Evolutionary conservation across 2,888 invertebrate genomes (phyloP), one percentile per base, ranked within the genome.

Genomic region (Trichopria drosophilae): DNA sequence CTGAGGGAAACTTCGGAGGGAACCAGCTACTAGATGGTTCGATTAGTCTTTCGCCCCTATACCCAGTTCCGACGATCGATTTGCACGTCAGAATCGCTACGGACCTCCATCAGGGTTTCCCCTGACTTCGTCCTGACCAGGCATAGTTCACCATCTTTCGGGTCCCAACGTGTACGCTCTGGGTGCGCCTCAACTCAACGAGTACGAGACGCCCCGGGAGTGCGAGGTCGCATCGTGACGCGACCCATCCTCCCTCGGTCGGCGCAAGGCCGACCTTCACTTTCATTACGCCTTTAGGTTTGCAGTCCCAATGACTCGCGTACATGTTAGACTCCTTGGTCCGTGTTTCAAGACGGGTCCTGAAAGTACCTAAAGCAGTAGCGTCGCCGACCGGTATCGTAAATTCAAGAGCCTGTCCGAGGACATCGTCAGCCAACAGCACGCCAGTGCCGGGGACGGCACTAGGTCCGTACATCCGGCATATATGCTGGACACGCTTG

Each of bases 321-420:
- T 78, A 83, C 81, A 82, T 81, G 83, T 79, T 83, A 81, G 80
- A 83, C 84, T 84, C 82, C 83, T 84, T 83, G 82, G 84, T 84
- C 83, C 83, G 83, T 85, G 83, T 85, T 85, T 84, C 85, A 84
- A 85, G 84, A 84, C 84, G 84, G 84, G 84, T 82, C 84, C 81
- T 66, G 64, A 66, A 62, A 65, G 66, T 64, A 66, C 66, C 71
- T 69, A 69, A 72, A 72, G 68, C 71, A 67, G 64, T 67, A 72
- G 68, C 59, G 56, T 56, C 59, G 57, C 55, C 19, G 59, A 59
- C 57, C 26, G 68, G 69, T 64, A 65, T 51, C 43, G 45, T 51
- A n/a, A n/a, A 5, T 31, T 36, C 3, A 23, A 18, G 29, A 62
- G 63, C 61, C 66, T 24, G 66, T 67, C 62, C 57, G 58, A 68